Base-by-base conservation (phyloP, 2,888 invertebrate genomes). In the Artemia sinica region DNA sequence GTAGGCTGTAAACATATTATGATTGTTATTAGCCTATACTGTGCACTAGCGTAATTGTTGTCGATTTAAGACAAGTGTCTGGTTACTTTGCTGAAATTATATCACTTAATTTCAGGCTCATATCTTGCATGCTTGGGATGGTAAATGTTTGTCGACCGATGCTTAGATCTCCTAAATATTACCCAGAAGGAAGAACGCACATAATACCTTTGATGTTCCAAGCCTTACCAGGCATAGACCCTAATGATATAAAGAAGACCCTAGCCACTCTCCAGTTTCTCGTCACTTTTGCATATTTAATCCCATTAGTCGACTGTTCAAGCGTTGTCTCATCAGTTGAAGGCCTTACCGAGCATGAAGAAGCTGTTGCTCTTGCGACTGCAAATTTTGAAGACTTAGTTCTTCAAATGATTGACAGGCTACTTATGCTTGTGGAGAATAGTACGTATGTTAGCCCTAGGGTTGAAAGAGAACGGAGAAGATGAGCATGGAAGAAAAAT, bases 331-430 rank as follows among this genome's bases (percentile, higher is more conserved):
- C 84, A 69, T 77, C 84, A 73, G 82, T 85, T 75, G 77, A 81
- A 0, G 85, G 87, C 75, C 80, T 92, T 71, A 86, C 87, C 0
- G 89, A 89, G 80, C 85, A 87, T 71, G 92, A 93, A 75, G 76
- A 76, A 71, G 81, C 82, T 71, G 74, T 82, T 9, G 91, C 91
- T 77, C 86, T 87, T 72, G 86, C 87, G 0, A 89, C 91, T 0
- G 89, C 90, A 1, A 86, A 86, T 73, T 86, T 93, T 74, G 92
- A 94, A 78, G 91, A 92, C 76, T 93, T 94, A 75, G 85, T 93
- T 2, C 78, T 91, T 3, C 86, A 91, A 75, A 88, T 91, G 75
- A 79, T 94, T 73, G 91, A 92, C 74, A 84, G 86, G 75, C 80
- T 87, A 71, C 86, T 87, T 74, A 77, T 80, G 1, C 13, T 50